Percentiles rank a stretch among this genome's conserved stretches.
Conservation (phyloP, 1,140 invertebrate genomes). For the Cheumatopsyche charites region DNA sequence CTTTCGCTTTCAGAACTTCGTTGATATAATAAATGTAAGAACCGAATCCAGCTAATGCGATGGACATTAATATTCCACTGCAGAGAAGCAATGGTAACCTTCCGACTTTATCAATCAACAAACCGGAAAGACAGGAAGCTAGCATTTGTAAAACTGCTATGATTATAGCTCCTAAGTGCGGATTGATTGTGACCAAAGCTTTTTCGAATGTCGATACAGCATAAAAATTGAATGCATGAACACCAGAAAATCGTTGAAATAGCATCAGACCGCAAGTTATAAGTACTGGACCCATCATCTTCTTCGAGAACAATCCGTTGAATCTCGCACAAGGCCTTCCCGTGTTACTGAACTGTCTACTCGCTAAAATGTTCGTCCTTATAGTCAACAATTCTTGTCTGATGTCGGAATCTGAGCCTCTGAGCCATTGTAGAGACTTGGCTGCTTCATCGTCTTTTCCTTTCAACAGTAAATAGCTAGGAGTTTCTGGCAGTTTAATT, state of each 20-base stretch:
- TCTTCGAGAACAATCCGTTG: slow-evolving; percentile 59
- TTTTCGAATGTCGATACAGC: slow-evolving; percentile 80
- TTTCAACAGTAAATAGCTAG: slow-evolving; percentile 76
- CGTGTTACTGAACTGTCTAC: slow-evolving; percentile 55
- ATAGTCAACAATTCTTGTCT: slow-evolving; percentile 71
- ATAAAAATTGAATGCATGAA: slow-evolving; percentile 83
- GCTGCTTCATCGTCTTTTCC: slow-evolving; percentile 80
- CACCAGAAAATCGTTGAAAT: slow-evolving; percentile 82
- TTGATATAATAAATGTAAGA: slow-evolving; percentile 78
- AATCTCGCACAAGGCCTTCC: slow-evolving; percentile 48
- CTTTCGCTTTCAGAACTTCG: slow-evolving; percentile 50
- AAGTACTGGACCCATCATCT: slow-evolving; percentile 70
- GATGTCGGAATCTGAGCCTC: slow-evolving; percentile 75
- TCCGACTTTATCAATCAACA: slow-evolving; percentile 80
- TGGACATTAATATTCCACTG: slow-evolving; percentile 82
- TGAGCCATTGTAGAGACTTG: slow-evolving; percentile 75
- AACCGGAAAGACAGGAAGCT: slow-evolving; percentile 77
- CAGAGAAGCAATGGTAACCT: slow-evolving; percentile 77
- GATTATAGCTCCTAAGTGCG: slow-evolving; percentile 80
- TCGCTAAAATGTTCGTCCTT: slow-evolving; percentile 68
- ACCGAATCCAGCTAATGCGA: slow-evolving; percentile 78
- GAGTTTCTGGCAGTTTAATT: slow-evolving; percentile 82
- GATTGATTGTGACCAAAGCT: slow-evolving; percentile 78
- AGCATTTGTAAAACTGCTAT: slow-evolving; percentile 79
- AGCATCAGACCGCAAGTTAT: slow-evolving; percentile 85